Evolutionary conservation across 2,797 vertebrate genomes (phyloP).

Genomic region (Glossophaga mutica): DNA sequence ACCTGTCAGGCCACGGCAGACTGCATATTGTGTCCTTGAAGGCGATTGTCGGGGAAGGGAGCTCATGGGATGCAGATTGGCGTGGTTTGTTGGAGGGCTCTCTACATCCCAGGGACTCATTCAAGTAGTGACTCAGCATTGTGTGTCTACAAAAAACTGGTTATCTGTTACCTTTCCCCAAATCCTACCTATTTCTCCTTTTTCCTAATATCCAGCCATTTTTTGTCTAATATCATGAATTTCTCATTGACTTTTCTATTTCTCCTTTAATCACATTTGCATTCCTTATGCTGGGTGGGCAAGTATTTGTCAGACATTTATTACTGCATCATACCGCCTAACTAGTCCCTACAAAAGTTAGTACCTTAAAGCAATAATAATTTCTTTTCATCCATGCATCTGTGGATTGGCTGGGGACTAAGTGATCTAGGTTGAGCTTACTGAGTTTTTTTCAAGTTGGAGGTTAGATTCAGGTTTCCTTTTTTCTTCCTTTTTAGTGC

Average conservation of each 20-base stretch:
- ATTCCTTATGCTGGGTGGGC: neutral
- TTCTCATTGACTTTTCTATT: neutral
- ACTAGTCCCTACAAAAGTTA: neutral
- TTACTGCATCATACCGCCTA: neutral
- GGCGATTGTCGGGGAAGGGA: neutral
- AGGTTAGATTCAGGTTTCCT: neutral
- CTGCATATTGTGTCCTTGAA: neutral
- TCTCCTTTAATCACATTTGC: neutral
- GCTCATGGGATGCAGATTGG: neutral
- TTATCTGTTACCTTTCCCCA: neutral
- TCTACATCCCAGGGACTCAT: neutral
- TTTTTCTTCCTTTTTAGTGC: neutral
- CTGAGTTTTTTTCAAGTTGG: neutral
- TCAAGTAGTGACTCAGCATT: neutral
- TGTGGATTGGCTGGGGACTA: neutral
- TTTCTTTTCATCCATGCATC: neutral
- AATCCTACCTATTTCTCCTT: neutral
- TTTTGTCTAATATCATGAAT: neutral
- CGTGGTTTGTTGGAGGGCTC: neutral
- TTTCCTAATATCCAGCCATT: neutral
- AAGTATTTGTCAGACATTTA: neutral
- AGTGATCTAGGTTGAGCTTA: neutral
- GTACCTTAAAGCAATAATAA: neutral
- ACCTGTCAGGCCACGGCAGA: neutral
- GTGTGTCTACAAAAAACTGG: neutral